phyloP scores from a whole-genome alignment of 2,888 invertebrate species.

The Bhutanitis thaidina region DNA sequence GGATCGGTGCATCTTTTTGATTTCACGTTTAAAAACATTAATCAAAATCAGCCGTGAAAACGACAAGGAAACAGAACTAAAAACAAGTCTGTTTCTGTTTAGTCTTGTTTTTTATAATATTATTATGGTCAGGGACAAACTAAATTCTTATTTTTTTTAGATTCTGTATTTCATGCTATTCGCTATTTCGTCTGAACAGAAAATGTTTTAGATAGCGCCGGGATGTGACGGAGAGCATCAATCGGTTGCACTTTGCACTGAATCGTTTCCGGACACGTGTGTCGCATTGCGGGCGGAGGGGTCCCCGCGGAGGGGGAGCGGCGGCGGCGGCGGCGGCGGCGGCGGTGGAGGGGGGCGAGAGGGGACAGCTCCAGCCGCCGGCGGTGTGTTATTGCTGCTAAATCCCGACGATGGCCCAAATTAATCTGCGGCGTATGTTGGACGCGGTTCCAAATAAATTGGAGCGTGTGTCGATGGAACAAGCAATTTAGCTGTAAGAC shows the following conservation, averaged over 20 bases:
- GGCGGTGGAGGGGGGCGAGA: neutral
- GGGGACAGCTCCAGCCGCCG: neutral
- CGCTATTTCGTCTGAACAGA: too few relatives aligned
- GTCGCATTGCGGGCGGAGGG: conserved; percentile 7
- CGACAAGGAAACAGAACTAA: too few relatives aligned
- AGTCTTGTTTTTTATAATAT: too few relatives aligned
- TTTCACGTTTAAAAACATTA: too few relatives aligned
- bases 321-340: too few relatives aligned
- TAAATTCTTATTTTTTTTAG: too few relatives aligned
- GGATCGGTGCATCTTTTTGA: too few relatives aligned
- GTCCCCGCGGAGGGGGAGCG: neutral
- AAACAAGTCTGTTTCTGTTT: too few relatives aligned
- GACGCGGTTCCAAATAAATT: conserved; percentile 6
- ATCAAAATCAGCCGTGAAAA: too few relatives aligned
- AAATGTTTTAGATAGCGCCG: too few relatives aligned
- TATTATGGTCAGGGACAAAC: too few relatives aligned
- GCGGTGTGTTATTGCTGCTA: conserved; percentile 3
- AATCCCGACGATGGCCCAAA: conserved; percentile 10
- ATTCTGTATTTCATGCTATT: too few relatives aligned
- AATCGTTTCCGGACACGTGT: neutral
- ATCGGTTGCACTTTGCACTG: neutral
- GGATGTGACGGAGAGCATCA: conserved; percentile 2
- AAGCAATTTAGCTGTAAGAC: neutral
- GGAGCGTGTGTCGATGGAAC: neutral
- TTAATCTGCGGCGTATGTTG: conserved; percentile 14